Base-by-base conservation (phyloP, 1,140 invertebrate species). In the Lamellibrachia luymesi region DNA sequence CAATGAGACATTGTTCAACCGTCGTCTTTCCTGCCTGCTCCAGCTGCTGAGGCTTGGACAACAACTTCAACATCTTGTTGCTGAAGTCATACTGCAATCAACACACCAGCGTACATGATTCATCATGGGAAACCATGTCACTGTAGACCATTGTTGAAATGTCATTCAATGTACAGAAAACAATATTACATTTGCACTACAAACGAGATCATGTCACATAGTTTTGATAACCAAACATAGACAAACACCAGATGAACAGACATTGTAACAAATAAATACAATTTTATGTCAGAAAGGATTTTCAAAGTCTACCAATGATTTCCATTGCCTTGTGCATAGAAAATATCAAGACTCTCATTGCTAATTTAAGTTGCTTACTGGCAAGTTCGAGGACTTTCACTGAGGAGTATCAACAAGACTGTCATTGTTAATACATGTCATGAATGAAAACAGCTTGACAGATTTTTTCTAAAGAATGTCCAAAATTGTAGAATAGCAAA, bases 21-120 rank as follows among this genome's bases (percentile, higher is more conserved):
- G 98, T 98, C 38, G 98, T 97, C 95, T 98, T 98, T 0, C 98
- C 98, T 17, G 98, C 98, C 94, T 98, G 97, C 96, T 99, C 98
- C 13, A 98, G 98, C 80, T 98, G 93, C 10, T 91, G 97, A 22
- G 97, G 97, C 95, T 97, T 98, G 92, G 97, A 97, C 22, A 97
- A 97, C 56, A 97, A 96, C 49, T 96, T 97, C 51, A 97, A 97
- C 94, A 98, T 97, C 95, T 97, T 97, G 93, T 95, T 95, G 90
- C 95, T 95, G 94, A 95, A 95, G 49, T 95, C 94, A 94, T 95
- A 94, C 95, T 96, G 93, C 56, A 95, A 93, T 90, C 25, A 80
- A 80, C 17, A 17, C 64, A 22, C 64, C 13, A 56, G 52, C 0
- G 6, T 56, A 56, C 52, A 56, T 56, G 6, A 56, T 56, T 56